Conservation (phyloP, 2,888 invertebrate genomes). For the Platycheirus rosarum region DNA sequence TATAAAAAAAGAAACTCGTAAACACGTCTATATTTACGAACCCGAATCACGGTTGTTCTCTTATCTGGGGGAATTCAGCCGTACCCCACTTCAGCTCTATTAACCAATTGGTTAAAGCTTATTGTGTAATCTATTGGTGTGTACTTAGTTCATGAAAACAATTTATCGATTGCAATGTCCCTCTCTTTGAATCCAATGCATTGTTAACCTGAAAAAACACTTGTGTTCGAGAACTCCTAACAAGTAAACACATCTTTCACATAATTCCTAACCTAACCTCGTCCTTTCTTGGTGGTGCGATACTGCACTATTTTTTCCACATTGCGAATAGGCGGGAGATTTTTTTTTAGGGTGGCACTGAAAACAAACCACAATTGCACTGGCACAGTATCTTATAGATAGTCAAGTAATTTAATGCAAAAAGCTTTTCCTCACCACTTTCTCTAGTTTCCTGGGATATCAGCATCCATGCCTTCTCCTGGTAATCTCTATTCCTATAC, state of each 20-base stretch:
- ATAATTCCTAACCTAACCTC: conserved; percentile 24
- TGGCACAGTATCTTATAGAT: conserved; percentile 9
- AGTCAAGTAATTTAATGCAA: conserved; percentile 24
- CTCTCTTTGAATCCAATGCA: conserved; percentile 7
- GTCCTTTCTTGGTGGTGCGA: not conserved
- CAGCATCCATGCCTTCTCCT: conserved; percentile 82
- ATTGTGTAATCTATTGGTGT: conserved; percentile 62
- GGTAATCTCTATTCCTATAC: conserved; percentile 83
- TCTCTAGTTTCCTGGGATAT: conserved; percentile 81
- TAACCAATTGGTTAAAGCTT: conserved; percentile 55
- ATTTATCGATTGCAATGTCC: conserved; percentile 61
- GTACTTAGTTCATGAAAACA: conserved; percentile 50
- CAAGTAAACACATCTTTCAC: conserved; percentile 24
- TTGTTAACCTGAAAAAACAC: conserved; percentile 6
- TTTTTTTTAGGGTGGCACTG: conserved; percentile 38
- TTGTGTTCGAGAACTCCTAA: conserved; percentile 17
- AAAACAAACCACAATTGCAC: conserved; percentile 31
- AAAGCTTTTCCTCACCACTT: conserved; percentile 78
- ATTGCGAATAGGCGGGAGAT: conserved; percentile 58
- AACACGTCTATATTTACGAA: conserved; percentile 30
- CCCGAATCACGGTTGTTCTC: not conserved
- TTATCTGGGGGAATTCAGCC: not conserved
- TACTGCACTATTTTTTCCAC: conserved; percentile 29
- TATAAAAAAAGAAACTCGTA: not conserved
- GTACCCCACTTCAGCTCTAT: conserved; percentile 22